Conservation (phyloP, 2,113 vertebrate species). For the Odontophorus gujanensis region DNA sequence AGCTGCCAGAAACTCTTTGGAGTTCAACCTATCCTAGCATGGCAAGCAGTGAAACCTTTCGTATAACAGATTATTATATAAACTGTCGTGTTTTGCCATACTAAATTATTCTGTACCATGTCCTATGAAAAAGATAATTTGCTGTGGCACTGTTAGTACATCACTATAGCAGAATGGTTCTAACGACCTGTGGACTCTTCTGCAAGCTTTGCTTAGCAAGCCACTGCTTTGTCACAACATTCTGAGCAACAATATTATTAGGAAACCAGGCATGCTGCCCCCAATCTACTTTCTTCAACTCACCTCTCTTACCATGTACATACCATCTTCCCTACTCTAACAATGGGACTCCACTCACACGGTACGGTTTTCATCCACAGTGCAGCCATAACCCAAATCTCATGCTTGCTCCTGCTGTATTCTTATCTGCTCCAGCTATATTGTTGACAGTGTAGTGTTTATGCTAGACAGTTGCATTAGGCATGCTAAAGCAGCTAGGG, state of each 20-base stretch:
- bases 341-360: not conserved
- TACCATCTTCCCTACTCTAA: not conserved
- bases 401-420: not conserved
- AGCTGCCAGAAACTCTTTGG: not conserved
- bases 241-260: not conserved
- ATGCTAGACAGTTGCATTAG: not conserved
- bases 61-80: not conserved
- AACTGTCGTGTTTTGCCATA: not conserved
- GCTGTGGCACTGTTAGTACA: not conserved
- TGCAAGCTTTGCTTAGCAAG: not conserved
- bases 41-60: not conserved
- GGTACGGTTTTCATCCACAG: not conserved
- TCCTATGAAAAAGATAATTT: not conserved
- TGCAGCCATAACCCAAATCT: not conserved
- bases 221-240: not conserved
- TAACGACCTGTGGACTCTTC: not conserved
- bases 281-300: not conserved
- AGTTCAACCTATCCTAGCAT: not conserved
- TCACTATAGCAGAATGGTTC: not conserved
- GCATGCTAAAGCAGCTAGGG: not conserved
- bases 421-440: not conserved
- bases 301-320: not conserved
- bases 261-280: not conserved
- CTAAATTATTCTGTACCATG: not conserved
- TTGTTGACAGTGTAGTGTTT: not conserved